Evolutionary conservation across 2,888 invertebrate species (phyloP).

Genomic region (Cheilosia grossa): DNA sequence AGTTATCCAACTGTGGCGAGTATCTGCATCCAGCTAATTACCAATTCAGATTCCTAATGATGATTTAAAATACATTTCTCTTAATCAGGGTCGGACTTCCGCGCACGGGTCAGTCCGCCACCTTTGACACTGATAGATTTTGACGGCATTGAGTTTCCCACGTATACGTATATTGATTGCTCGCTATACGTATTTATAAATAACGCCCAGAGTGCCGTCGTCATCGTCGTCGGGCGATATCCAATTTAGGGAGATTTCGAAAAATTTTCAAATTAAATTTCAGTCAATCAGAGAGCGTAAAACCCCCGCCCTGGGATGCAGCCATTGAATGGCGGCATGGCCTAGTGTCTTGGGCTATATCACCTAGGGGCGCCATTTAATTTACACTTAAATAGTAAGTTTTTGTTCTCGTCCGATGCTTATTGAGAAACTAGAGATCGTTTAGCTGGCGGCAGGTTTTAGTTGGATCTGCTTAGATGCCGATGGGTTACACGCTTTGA

Average conservation of each 20-base stretch:
- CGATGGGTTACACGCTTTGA: slow-evolving; percentile 5
- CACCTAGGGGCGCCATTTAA: slow-evolving; percentile 62
- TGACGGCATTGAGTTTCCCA: slow-evolving; percentile 56
- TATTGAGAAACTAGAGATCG: slow-evolving; percentile 18
- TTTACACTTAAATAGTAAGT: slow-evolving; percentile 46
- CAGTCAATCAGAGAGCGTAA: slow-evolving; percentile 41
- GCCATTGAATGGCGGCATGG: slow-evolving; percentile 16
- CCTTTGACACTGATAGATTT: slow-evolving; percentile 66
- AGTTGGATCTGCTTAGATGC: background rate
- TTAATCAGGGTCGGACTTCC: slow-evolving; percentile 62
- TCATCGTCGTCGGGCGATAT: slow-evolving; percentile 18
- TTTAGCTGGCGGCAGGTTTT: background rate
- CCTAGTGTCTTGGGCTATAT: slow-evolving; percentile 8
- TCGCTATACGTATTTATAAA: slow-evolving; percentile 50
- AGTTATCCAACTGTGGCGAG: background rate
- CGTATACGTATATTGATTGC: slow-evolving; percentile 47
- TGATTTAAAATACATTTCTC: slow-evolving; percentile 46
- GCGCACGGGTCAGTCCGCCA: slow-evolving; percentile 35
- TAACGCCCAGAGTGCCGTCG: slow-evolving; percentile 15
- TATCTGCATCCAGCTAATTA: slow-evolving; percentile 56
- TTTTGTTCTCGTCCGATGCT: slow-evolving; percentile 16
- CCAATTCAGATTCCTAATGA: slow-evolving; percentile 60
- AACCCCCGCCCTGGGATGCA: slow-evolving; percentile 7
- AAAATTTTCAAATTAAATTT: slow-evolving; percentile 46
- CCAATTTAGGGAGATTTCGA: slow-evolving; percentile 49